These are phyloP conservation scores for Cyanoramphus novaezelandiae DNA, from an alignment of 2,113 vertebrate species.

Conservation along the genomic window DNA sequence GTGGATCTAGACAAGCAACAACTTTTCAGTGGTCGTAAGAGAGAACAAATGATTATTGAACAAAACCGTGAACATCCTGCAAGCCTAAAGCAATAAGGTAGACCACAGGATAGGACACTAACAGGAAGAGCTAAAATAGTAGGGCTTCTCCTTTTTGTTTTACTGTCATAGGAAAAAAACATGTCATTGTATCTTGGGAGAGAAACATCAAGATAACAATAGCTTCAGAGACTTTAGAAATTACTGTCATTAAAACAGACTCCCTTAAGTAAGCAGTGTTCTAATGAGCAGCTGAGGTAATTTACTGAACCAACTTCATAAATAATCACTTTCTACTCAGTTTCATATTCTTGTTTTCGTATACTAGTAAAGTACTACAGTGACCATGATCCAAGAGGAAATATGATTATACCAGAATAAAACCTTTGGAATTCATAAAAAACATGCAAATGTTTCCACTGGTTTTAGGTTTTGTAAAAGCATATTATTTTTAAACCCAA, in stretches of 20 bases:
- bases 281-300: neutral
- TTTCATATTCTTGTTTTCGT: neutral
- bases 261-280: neutral
- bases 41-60: neutral
- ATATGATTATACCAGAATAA: slow-evolving; percentile 26
- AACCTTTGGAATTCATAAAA: neutral
- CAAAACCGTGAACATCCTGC: neutral
- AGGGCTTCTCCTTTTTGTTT: neutral
- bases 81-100: neutral
- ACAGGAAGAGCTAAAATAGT: neutral
- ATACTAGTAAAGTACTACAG: neutral
- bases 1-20: neutral
- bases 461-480: slow-evolving; percentile 21
- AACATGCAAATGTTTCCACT: slow-evolving; percentile 4
- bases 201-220: neutral
- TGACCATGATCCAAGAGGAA: neutral
- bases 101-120: neutral
- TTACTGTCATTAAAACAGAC: neutral
- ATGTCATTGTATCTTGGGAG: neutral
- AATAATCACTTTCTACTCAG: neutral
- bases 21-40: neutral
- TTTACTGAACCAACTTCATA: neutral
- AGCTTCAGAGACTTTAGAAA: neutral
- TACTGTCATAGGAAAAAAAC: neutral
- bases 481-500: slow-evolving; percentile 4